These are phyloP conservation scores for Patella depressa DNA, from an alignment of 2,888 invertebrate species.

Conservation along the genomic window DNA sequence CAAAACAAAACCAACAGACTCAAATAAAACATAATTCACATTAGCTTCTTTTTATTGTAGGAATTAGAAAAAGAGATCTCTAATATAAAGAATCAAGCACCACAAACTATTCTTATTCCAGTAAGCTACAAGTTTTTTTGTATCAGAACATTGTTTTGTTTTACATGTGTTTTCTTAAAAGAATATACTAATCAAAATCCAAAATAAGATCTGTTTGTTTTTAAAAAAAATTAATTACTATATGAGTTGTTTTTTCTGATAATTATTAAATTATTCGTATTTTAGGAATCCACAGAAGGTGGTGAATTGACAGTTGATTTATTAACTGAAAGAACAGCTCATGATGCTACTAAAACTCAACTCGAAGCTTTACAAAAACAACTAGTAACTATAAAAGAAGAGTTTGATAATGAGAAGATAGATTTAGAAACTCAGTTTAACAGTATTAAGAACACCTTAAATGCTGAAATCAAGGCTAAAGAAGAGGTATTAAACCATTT, in stretches of 20 bases:
- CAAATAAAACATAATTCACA: slow-evolving; percentile 4
- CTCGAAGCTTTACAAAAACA: slow-evolving; percentile 60
- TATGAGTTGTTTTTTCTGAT: not conserved
- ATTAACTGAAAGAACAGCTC: slow-evolving; percentile 57
- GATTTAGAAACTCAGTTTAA: slow-evolving; percentile 49
- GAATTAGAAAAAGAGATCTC: slow-evolving; percentile 19
- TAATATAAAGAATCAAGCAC: slow-evolving; percentile 15
- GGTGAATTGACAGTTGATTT: slow-evolving; percentile 52
- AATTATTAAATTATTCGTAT: slow-evolving; percentile 22
- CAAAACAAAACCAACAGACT: too few species aligned
- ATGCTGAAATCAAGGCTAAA: slow-evolving; percentile 51
- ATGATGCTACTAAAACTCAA: slow-evolving; percentile 59
- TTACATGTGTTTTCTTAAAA: too few species aligned
- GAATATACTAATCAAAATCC: too few species aligned
- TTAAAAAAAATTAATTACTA: too few species aligned
- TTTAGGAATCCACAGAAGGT: slow-evolving; percentile 36
- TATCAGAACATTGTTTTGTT: too few species aligned
- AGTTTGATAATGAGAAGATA: slow-evolving; percentile 41
- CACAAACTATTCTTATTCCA: not conserved
- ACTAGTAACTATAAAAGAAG: slow-evolving; percentile 45
- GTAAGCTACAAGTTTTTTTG: too few species aligned
- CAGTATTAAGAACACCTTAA: slow-evolving; percentile 38
- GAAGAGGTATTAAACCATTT: slow-evolving; percentile 45
- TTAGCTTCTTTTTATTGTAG: slow-evolving; percentile 13
- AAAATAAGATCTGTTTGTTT: too few species aligned